A percentile compares a stretch with the other conserved stretches of the same genome.
phyloP scores from a whole-genome alignment of 2,113 vertebrate species.

The Parus major region DNA sequence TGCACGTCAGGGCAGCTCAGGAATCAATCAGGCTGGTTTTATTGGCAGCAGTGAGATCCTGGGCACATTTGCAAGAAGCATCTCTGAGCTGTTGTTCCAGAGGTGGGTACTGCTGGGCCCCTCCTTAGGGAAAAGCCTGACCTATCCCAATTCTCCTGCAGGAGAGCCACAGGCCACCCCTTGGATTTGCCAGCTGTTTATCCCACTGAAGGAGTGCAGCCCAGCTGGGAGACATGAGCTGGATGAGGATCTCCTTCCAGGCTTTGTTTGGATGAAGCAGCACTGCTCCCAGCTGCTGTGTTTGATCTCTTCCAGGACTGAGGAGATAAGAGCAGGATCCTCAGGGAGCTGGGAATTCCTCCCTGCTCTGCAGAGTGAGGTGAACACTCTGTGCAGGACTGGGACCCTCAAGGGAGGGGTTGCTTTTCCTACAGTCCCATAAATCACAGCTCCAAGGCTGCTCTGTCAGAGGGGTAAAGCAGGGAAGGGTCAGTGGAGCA shows the following conservation, averaged over 20 bases:
- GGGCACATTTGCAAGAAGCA: not conserved
- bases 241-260: not conserved
- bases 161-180: not conserved
- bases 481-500: not conserved
- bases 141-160: not conserved
- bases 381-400: fast-evolving
- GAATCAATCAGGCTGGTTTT: not conserved
- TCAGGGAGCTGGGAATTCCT: not conserved
- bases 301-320: not conserved
- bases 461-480: not conserved
- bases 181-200: not conserved
- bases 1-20: not conserved
- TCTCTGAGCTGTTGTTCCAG: not conserved
- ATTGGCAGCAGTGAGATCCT: not conserved
- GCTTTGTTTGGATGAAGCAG: not conserved
- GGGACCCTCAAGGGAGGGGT: not conserved
- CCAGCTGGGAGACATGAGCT: not conserved
- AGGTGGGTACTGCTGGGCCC: not conserved
- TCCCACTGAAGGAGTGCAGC: not conserved
- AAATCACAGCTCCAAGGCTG: not conserved
- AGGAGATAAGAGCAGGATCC: not conserved
- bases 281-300: not conserved
- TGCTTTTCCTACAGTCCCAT: not conserved
- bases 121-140: not conserved
- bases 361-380: not conserved